Percentiles rank a stretch among this genome's conserved stretches.
These are phyloP conservation scores for Tolmerus cingulatus DNA, from an alignment of 2,888 invertebrate species.

Conservation along the genomic window DNA sequence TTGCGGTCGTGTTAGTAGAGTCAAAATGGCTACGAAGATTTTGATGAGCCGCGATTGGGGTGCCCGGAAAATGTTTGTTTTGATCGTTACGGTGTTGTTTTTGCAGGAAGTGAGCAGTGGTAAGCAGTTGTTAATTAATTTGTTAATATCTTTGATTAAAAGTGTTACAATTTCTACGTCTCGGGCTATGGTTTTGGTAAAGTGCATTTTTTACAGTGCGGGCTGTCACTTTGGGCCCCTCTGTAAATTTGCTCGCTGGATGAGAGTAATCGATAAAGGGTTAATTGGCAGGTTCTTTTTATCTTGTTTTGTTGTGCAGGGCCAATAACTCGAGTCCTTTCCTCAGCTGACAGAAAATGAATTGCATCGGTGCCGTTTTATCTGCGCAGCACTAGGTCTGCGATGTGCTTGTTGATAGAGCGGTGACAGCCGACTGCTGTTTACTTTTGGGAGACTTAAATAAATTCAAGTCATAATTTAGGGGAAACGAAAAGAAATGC, in stretches of 20 bases:
- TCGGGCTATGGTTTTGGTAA: background rate
- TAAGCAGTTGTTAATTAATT: conserved; percentile 35
- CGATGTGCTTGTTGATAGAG: background rate
- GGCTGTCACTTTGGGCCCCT: background rate
- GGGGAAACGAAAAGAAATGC: background rate
- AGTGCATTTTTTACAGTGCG: background rate
- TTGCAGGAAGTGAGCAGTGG: conserved; percentile 46
- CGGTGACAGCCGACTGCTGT: background rate
- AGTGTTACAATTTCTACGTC: background rate
- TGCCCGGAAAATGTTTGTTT: conserved; percentile 44
- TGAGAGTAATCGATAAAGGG: background rate
- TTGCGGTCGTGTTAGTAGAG: background rate
- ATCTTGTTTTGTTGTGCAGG: background rate
- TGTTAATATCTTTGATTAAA: background rate
- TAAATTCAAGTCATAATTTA: background rate
- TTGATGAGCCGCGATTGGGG: conserved; percentile 44
- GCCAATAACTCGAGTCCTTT: background rate
- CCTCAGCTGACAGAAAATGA: background rate
- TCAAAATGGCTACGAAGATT: conserved; percentile 43
- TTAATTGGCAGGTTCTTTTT: background rate
- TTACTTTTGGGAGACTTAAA: background rate
- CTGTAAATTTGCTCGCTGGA: background rate
- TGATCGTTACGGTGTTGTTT: conserved; percentile 42
- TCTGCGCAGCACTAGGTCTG: background rate
- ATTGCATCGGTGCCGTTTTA: background rate